Evolutionary conservation across 2,888 invertebrate genomes (phyloP).

Genomic region (Hypercompe scribonia): DNA sequence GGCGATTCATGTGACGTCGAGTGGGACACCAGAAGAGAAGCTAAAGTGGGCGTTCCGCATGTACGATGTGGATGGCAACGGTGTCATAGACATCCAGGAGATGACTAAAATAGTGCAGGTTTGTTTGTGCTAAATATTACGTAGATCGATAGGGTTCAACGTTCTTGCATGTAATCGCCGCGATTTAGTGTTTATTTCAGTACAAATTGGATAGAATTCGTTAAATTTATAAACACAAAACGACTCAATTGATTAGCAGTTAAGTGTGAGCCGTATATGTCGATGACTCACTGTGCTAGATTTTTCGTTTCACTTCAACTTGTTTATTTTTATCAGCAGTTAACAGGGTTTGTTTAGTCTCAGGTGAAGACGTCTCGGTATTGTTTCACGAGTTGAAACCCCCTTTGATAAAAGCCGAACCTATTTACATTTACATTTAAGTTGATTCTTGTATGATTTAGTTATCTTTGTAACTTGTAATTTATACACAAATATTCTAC

Average conservation of each 20-base stretch:
- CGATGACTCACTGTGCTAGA: constrained; percentile 31
- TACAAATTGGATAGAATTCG: background rate
- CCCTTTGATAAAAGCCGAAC: constrained; percentile 12
- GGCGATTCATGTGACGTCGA: constrained; percentile 99
- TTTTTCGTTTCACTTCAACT: constrained; percentile 24
- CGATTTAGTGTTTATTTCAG: background rate
- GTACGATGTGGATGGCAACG: constrained; percentile 99
- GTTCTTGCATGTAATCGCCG: constrained; percentile 7
- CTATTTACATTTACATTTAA: constrained; percentile 9
- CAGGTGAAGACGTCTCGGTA: constrained; percentile 23
- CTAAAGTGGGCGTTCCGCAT: constrained; percentile 99
- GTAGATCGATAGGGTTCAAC: constrained; percentile 24
- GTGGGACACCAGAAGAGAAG: constrained; percentile 99
- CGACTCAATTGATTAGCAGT: constrained; percentile 7
- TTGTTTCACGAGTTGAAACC: constrained; percentile 22
- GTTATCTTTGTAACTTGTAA: background rate
- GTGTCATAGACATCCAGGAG: constrained; percentile 98
- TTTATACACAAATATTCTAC: background rate
- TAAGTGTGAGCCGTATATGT: constrained; percentile 23
- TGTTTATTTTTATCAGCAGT: constrained; percentile 41
- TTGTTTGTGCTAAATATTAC: constrained; percentile 53
- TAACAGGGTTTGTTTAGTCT: constrained; percentile 44
- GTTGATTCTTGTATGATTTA: background rate
- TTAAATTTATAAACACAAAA: background rate
- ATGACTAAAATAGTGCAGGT: constrained; percentile 99